Evolutionary conservation across 2,113 vertebrate species (phyloP).

Genomic region (Ictalurus furcatus): DNA sequence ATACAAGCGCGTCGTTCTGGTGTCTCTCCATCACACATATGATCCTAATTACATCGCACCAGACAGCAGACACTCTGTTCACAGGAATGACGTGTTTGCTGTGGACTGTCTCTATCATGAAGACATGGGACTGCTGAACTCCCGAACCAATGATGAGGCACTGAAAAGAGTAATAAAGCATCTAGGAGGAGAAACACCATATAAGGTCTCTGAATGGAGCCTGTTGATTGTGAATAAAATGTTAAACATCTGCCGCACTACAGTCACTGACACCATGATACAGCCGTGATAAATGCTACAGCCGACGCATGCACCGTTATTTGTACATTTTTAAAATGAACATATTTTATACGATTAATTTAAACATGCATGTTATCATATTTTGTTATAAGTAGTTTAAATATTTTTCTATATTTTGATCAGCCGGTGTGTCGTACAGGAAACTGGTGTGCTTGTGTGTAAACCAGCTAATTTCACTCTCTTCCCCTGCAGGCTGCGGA

Average conservation of each 20-base stretch:
- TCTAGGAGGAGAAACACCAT: background rate
- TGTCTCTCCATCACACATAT: conserved; percentile 26
- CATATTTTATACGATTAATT: background rate
- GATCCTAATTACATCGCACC: background rate
- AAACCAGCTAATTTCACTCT: background rate
- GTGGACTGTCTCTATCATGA: conserved; percentile 24
- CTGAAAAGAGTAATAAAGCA: background rate
- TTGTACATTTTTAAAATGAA: background rate
- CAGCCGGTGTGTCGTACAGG: background rate
- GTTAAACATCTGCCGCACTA: background rate
- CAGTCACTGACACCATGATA: background rate
- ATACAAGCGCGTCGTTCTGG: background rate
- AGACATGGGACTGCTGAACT: background rate
- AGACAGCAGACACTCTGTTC: background rate
- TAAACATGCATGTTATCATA: background rate
- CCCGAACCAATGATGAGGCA: background rate
- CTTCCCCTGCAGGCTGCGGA: background rate
- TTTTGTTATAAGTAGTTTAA: too few species aligned
- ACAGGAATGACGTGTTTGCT: background rate
- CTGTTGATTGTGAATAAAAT: background rate
- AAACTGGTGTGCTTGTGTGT: background rate
- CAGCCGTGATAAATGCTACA: background rate
- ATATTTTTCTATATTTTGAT: background rate
- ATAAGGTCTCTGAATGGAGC: background rate
- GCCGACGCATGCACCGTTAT: background rate